phyloP scores from a whole-genome alignment of 23 tunicate species.

The Botrylloides violaceus region DNA sequence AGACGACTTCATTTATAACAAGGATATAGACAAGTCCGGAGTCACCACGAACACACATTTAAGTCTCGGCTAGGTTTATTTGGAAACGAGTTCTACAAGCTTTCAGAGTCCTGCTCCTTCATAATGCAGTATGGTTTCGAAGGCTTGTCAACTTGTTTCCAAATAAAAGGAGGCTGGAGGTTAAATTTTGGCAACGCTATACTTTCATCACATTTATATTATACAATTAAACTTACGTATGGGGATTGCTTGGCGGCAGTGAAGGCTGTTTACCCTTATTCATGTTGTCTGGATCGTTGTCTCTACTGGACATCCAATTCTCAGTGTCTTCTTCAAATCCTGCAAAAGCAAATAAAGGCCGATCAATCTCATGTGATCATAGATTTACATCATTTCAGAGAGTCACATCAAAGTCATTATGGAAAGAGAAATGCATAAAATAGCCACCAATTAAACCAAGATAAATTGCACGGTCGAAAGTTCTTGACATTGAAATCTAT shows the following conservation, averaged over 20 bases:
- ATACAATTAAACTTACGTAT: not conserved
- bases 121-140: too few species aligned
- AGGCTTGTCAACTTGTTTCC: not conserved
- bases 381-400: not conserved
- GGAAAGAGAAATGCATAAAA: not conserved
- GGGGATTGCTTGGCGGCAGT: slow-evolving; percentile 41
- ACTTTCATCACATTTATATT: not conserved
- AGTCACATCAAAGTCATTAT: not conserved
- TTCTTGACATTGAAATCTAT: too few species aligned
- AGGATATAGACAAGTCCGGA: too few species aligned
- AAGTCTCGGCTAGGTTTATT: too few species aligned
- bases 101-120: too few species aligned
- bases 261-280: slow-evolving; percentile 42
- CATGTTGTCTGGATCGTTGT: slow-evolving; percentile 32
- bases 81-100: too few species aligned
- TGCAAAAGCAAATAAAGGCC: slow-evolving; percentile 22
- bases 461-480: too few species aligned
- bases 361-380: too few species aligned
- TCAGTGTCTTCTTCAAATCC: slow-evolving; percentile 73
- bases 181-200: not conserved
- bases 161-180: not conserved
- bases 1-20: too few species aligned
- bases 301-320: slow-evolving; percentile 35
- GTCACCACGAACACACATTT: too few species aligned
- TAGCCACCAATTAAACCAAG: too few species aligned